Conservation (phyloP, 2,113 vertebrate species). For the Nannospalax galili region DNA sequence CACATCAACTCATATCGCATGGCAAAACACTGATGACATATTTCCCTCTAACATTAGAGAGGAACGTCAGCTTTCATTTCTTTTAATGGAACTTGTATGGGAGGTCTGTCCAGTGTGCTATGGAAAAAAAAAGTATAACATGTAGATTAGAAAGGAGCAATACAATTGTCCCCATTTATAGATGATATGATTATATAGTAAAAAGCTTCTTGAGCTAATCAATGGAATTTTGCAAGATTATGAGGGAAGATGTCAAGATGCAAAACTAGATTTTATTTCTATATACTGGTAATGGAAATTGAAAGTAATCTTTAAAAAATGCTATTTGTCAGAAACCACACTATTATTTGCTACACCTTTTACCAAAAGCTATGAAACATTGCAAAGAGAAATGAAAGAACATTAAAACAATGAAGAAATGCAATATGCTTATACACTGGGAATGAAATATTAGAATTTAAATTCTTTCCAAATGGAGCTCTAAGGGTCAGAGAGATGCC, state of each 20-base stretch:
- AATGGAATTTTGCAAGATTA: not conserved
- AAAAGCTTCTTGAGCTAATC: too few relatives aligned
- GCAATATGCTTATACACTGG: not conserved
- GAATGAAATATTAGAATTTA: not conserved
- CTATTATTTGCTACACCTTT: not conserved
- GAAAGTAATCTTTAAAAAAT: not conserved
- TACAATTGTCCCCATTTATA: not conserved
- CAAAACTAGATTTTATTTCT: too few relatives aligned
- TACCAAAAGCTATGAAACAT: not conserved
- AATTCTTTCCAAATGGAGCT: not conserved
- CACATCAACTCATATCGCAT: too few relatives aligned
- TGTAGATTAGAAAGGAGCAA: not conserved
- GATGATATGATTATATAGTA: not conserved
- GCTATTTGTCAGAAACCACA: not conserved
- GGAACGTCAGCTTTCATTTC: too few relatives aligned
- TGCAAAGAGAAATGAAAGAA: not conserved
- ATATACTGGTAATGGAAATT: too few relatives aligned
- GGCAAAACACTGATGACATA: too few relatives aligned
- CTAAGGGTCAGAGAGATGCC: not conserved
- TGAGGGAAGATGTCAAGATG: too few relatives aligned
- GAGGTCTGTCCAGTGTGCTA: not conserved
- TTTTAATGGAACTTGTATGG: not conserved
- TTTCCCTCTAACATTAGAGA: too few relatives aligned
- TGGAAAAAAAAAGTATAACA: not conserved
- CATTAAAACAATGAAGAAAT: not conserved